Evolutionary conservation across 2,113 vertebrate species (phyloP), one percentile per base, ranked within the genome.

Genomic region (Naja naja): DNA sequence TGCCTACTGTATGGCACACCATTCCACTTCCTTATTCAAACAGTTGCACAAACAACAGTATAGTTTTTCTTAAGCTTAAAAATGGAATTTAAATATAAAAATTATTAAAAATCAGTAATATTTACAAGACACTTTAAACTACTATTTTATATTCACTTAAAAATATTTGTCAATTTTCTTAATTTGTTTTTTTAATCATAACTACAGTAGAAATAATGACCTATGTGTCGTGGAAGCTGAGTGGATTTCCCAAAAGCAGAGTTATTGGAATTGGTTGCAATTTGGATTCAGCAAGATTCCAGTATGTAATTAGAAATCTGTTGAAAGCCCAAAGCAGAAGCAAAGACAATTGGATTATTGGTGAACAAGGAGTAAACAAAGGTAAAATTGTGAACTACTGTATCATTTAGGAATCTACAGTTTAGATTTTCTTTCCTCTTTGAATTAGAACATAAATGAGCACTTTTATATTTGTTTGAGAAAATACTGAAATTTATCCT

Each of bases 201-300:
- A 81, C 10, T 95, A 45, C 95, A 99, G 99, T 99, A 97, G 99
- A 99, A 97, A 96, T 99, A 88, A 99, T 99, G 99, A 97, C 98
- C 0, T 99, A 99, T 0, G 98, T 99, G 12, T 98, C 99, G 0
- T 99, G 99, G 99, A 99, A 98, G 93, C 98, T 99, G 96, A 99
- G 99, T 18, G 95, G 97, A 0, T 97, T 99, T 95, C 98, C 98
- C 88, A 97, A 98, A 56, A 97, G 96, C 10, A 98, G 94, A 88
- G 99, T 99, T 94, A 97, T 99, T 3, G 99, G 99, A 92, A 98
- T 97, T 27, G 99, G 99, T 45, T 99, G 99, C 95, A 99, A 99
- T 95, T 97, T 99, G 94, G 99, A 99, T 94, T 98, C 99, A 0
- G 98, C 98, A 96, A 98, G 99, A 88, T 98, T 99, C 34, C 98